Evolutionary conservation across 2,888 invertebrate genomes (phyloP).

Genomic region (Eilema depressum): DNA sequence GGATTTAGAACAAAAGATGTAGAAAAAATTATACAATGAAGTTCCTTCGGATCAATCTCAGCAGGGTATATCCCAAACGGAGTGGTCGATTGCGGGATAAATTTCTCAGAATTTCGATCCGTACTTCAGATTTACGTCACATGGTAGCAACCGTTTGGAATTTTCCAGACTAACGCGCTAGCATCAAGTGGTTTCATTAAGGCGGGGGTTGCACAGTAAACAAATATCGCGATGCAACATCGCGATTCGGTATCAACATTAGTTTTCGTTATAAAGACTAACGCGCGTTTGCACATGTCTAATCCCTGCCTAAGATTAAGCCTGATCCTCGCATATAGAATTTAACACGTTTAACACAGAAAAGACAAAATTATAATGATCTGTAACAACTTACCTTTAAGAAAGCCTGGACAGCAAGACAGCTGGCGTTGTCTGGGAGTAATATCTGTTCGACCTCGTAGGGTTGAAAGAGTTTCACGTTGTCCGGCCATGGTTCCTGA

Average conservation of each 20-base stretch:
- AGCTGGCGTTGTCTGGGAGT: slow-evolving; percentile 97
- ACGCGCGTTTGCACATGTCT: too few species aligned
- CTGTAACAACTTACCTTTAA: slow-evolving; percentile 86
- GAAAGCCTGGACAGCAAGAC: slow-evolving; percentile 96
- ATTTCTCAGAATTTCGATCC: neutral
- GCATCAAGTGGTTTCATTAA: neutral
- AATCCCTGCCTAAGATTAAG: too few species aligned
- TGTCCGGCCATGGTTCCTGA: slow-evolving; percentile 96
- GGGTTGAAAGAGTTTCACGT: slow-evolving; percentile 95
- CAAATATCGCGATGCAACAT: too few species aligned
- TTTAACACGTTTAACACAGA: too few species aligned
- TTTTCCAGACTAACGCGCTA: neutral
- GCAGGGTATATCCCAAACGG: neutral
- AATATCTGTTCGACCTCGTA: slow-evolving; percentile 97
- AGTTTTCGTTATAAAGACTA: too few species aligned
- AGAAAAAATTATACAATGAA: neutral
- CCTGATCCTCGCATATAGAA: neutral
- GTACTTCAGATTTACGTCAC: neutral
- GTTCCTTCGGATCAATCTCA: neutral
- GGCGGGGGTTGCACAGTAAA: too few species aligned
- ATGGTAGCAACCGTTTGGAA: neutral
- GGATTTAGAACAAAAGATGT: neutral
- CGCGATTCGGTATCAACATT: too few species aligned
- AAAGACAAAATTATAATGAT: neutral
- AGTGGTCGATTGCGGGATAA: neutral